These are phyloP conservation scores for Hemicentrotus pulcherrimus DNA, from an alignment of 35 echinoderm and acorn worm species.

Conservation along the genomic window DNA sequence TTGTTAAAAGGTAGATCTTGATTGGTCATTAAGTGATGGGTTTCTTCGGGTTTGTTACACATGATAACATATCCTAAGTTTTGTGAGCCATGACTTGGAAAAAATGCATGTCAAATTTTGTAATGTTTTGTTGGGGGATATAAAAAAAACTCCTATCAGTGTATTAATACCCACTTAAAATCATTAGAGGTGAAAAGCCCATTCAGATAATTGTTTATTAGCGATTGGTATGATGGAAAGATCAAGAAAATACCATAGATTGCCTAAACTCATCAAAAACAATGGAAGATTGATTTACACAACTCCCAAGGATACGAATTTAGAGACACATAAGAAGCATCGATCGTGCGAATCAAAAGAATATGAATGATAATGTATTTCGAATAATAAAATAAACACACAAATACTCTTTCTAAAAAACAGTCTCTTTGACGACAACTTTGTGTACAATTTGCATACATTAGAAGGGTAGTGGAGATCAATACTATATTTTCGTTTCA, in stretches of 20 bases:
- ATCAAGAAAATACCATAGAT: not conserved
- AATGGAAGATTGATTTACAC: not conserved
- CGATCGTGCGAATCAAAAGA: not conserved
- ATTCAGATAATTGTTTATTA: not conserved
- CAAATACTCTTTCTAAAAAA: too few species aligned
- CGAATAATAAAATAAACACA: too few species aligned
- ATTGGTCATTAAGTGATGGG: not conserved
- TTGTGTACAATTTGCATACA: too few species aligned
- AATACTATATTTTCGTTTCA: too few species aligned
- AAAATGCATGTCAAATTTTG: not conserved
- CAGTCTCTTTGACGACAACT: too few species aligned
- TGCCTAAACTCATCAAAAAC: not conserved
- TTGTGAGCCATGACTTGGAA: not conserved
- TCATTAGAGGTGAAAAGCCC: not conserved
- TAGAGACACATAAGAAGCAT: not conserved
- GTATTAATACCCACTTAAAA: not conserved
- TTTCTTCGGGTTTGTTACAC: not conserved
- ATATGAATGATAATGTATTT: too few species aligned
- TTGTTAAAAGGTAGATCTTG: not conserved
- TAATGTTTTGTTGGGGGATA: not conserved
- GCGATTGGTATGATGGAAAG: not conserved
- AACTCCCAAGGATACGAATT: not conserved
- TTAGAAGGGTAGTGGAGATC: too few species aligned
- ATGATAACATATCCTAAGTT: not conserved
- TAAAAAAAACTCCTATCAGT: not conserved